phyloP scores from a whole-genome alignment of 2,113 vertebrate genomes.

The Galeopterus variegatus region DNA sequence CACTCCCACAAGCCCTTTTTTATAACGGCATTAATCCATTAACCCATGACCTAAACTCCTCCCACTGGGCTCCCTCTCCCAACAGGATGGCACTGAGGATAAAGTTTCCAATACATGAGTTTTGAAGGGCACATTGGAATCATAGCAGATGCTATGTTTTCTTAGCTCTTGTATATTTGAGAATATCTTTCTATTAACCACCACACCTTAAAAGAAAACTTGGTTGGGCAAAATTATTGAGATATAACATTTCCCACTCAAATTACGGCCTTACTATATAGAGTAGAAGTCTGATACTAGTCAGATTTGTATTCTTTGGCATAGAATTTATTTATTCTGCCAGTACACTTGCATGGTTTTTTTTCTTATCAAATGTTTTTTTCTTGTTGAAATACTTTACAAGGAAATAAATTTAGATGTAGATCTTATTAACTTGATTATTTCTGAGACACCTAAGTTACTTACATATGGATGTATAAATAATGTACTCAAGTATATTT shows the following conservation, averaged over 20 bases:
- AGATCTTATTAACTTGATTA: neutral
- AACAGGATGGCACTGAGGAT: no score
- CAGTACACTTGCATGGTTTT: neutral
- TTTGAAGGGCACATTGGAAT: neutral
- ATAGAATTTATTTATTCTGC: conserved; percentile 8
- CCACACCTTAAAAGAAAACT: neutral
- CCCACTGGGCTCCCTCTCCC: neutral
- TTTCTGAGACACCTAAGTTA: neutral
- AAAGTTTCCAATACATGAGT: no score
- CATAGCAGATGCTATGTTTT: neutral
- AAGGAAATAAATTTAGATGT: neutral
- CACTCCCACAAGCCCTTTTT: neutral
- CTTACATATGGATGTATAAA: neutral
- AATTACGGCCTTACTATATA: neutral
- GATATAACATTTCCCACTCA: conserved; percentile 1
- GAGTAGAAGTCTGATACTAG: neutral
- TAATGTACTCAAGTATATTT: conserved; percentile 20
- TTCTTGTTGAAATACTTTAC: conserved; percentile 53
- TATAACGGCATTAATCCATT: neutral
- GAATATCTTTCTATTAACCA: neutral
- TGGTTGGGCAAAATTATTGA: neutral
- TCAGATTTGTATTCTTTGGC: neutral
- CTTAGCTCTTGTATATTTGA: neutral
- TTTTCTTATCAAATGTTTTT: neutral
- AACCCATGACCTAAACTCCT: neutral